phyloP scores from a whole-genome alignment of 2,113 vertebrate genomes.

The Rhinoderma darwinii region DNA sequence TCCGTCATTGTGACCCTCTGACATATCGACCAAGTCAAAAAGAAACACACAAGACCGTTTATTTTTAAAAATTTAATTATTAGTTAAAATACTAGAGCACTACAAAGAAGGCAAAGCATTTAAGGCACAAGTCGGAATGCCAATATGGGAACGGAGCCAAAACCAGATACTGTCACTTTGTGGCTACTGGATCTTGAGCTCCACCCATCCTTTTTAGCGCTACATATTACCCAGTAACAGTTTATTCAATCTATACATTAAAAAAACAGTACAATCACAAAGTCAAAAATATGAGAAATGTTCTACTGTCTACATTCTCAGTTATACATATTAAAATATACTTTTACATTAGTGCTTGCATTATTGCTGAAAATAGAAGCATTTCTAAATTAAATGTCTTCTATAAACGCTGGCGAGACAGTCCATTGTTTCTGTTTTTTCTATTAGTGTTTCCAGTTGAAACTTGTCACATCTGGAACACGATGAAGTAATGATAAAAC shows the following conservation, averaged over 20 bases:
- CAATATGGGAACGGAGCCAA: slow-evolving; percentile 52
- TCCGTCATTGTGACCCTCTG: too few species aligned
- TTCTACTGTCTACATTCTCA: slow-evolving; percentile 3
- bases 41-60: slow-evolving; percentile 26
- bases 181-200: slow-evolving; percentile 29
- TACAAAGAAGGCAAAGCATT: slow-evolving; percentile 55
- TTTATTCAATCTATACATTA: slow-evolving; percentile 52
- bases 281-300: slow-evolving; percentile 14
- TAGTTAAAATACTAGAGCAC: slow-evolving; percentile 54
- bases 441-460: background rate
- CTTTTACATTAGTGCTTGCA: slow-evolving; percentile 19
- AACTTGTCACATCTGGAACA: background rate
- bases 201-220: slow-evolving; percentile 51
- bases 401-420: background rate
- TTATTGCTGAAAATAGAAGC: slow-evolving; percentile 18
- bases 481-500: background rate
- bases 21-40: background rate
- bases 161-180: background rate
- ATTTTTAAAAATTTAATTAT: slow-evolving; percentile 48
- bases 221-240: slow-evolving; percentile 55
- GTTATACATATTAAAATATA: slow-evolving; percentile 39
- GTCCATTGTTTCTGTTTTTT: background rate
- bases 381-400: background rate
- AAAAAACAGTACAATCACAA: slow-evolving; percentile 20
- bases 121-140: slow-evolving; percentile 60